These are phyloP conservation scores for Hydropsyche betteni DNA, from an alignment of 2,888 invertebrate species.

Conservation along the genomic window DNA sequence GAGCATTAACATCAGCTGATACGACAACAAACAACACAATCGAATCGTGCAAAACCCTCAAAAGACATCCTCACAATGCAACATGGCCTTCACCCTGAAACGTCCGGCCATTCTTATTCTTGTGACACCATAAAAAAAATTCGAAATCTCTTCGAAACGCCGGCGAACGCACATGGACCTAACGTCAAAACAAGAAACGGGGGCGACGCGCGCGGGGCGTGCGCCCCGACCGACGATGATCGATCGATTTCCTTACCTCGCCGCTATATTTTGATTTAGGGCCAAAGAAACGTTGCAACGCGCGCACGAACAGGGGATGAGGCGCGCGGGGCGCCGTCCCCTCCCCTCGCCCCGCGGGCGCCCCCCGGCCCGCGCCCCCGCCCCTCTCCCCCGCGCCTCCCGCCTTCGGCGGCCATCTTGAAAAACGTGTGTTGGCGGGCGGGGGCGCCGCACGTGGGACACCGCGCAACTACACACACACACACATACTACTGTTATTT, in stretches of 20 bases:
- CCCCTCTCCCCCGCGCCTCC: neutral
- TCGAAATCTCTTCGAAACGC: no score
- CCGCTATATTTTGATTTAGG: neutral
- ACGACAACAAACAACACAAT: no score
- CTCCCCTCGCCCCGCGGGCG: neutral
- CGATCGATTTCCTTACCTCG: neutral
- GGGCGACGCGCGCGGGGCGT: slow-evolving; percentile 11
- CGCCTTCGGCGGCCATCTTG: slow-evolving; percentile 25
- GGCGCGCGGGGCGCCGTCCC: slow-evolving; percentile 13
- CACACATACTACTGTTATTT: neutral
- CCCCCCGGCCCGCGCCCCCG: slow-evolving; percentile 1
- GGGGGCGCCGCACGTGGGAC: slow-evolving; percentile 31
- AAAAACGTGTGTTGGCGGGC: slow-evolving; percentile 21
- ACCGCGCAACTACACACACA: slow-evolving; percentile 12
- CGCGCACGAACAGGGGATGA: neutral
- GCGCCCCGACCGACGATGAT: neutral
- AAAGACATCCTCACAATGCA: no score
- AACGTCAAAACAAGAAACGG: neutral
- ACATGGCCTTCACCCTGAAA: no score
- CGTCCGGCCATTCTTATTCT: no score
- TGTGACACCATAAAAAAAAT: no score
- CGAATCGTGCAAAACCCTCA: no score
- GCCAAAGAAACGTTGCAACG: neutral
- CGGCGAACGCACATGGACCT: neutral
- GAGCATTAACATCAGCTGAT: no score